Base-by-base conservation (phyloP, 2,113 vertebrate species). In the Ophiodon elongatus region DNA sequence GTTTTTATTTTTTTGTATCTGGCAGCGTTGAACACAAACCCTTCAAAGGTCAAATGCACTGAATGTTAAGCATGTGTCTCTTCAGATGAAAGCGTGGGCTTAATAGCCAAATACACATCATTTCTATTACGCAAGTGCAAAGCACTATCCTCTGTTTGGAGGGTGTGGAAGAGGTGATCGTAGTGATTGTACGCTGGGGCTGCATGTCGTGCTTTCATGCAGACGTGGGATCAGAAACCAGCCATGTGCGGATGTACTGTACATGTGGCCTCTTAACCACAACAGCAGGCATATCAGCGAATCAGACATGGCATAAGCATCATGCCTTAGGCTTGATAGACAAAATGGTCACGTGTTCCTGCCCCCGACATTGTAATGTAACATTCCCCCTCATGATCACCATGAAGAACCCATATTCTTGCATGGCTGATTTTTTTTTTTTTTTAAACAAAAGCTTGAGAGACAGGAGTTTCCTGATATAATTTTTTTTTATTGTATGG, bases 241-340 rank as follows among this genome's bases (percentile, higher is more conserved):
- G 68, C 2, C 73, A 59, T 77, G 81, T 75, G 80, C 75, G 63
- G 54, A 25, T 62, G 19, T 15, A 56, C 33, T 29, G 11, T 50
- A 11, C 43, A n/a, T 83, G 67, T 25, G 65, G 63, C 74, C 86
- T 86, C 75, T 81, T 75, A 80, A 52, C 76, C 64, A n/a, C 43
- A 69, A 52, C 66, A 43, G 71, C 75, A 56, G 43, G 45, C 77
- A 14, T 76, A 54, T 64, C 74, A 84, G 39, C 17, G 43, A 35
- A 71, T 85, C 73, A 69, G 65, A 45, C 75, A 37, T 70, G 33
- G 56, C 59, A 68, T 78, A 68, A 72, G 31, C 59, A 60, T 79
- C 29, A 0, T 6, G 80, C 86, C 74, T 29, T 1, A 37, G 80
- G 83, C 74, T 19, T 35, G 13, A 33, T 33, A 15, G 45, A 66